phyloP scores from a whole-genome alignment of 2,888 invertebrate species.

The Caenorhabditis sinica region DNA sequence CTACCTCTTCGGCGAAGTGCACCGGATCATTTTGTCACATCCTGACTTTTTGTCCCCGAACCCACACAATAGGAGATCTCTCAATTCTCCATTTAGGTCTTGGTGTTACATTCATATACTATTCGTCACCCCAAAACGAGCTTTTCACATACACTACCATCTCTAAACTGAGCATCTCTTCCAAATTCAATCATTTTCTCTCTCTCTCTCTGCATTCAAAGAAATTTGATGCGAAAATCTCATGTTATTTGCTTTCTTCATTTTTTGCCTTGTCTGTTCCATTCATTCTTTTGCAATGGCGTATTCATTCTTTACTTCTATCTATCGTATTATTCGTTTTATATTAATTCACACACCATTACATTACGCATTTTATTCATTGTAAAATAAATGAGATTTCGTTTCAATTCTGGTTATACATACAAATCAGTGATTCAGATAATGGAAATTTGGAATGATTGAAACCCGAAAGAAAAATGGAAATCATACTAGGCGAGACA shows the following conservation, averaged over 20 bases:
- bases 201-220: background rate
- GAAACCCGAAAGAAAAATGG: background rate
- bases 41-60: background rate
- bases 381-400: conserved; percentile 60
- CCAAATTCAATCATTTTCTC: conserved; percentile 8
- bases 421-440: background rate
- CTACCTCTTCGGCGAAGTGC: conserved; percentile 33
- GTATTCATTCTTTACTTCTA: background rate
- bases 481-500: conserved; percentile 22
- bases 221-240: conserved; percentile 43
- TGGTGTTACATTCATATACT: conserved; percentile 48
- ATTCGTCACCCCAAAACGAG: conserved; percentile 38
- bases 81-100: conserved; percentile 20
- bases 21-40: background rate
- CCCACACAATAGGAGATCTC: conserved; percentile 2
- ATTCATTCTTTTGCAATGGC: conserved; percentile 23
- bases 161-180: conserved; percentile 42
- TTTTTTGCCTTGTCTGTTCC: conserved; percentile 29
- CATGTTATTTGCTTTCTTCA: conserved; percentile 4
- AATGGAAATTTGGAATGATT: background rate
- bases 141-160: conserved; percentile 32
- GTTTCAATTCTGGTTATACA: conserved; percentile 15
- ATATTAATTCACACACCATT: conserved; percentile 45
- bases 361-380: conserved; percentile 55
- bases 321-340: conserved; percentile 46